Base-by-base conservation (phyloP, 2,113 vertebrate genomes). In the Nymphicus hollandicus region DNA sequence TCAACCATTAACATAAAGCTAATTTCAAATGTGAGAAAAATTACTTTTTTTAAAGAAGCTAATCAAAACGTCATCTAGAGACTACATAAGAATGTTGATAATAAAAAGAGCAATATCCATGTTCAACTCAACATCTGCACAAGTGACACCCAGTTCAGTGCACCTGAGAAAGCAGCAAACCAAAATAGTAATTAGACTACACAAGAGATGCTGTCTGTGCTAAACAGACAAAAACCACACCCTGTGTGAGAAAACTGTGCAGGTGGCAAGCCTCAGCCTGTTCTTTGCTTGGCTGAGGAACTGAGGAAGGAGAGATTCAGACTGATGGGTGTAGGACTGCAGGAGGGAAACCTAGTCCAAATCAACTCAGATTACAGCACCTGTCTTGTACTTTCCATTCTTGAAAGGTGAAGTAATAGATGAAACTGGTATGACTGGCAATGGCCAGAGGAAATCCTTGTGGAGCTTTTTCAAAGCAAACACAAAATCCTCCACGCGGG, bases 401-500 rank as follows among this genome's bases (percentile, higher is more conserved):
- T 98, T 99, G 95, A 99, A 98, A 6, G 99, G 99, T 23, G 99
- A 99, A 94, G 97, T 98, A 85, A 99, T 80, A 44, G 98, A 98
- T 0, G 98, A 98, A 58, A 97, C 98, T 0, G 99, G 99, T 80
- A 99, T 98, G 46, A 99, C 98, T 12, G 99, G 99, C 81, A 99
- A 98, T 0, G 99, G 99, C 99, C 99, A 99, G 60, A 99, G 98
- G 93, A 99, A 99, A 89, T 99, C 99, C 78, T 98, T 98, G 81
- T 99, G 99, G 46, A 99, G 98, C 87, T 95, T 98, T 84, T 99
- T 99, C 95, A 99, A 95, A n/a, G 99, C 99, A 1, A 77, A 96
- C 29, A 99, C 99, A 50, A 99, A 99, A 73, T 99, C 99, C 12
- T 99, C 99, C 3, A 99, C 98, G 0, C 98, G 99, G 19, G 99